A percentile compares a stretch with the other conserved stretches of the same genome.
Evolutionary conservation across 35 echinoderm and acorn worm species (phyloP).

Genomic region (Anneissia japonica): DNA sequence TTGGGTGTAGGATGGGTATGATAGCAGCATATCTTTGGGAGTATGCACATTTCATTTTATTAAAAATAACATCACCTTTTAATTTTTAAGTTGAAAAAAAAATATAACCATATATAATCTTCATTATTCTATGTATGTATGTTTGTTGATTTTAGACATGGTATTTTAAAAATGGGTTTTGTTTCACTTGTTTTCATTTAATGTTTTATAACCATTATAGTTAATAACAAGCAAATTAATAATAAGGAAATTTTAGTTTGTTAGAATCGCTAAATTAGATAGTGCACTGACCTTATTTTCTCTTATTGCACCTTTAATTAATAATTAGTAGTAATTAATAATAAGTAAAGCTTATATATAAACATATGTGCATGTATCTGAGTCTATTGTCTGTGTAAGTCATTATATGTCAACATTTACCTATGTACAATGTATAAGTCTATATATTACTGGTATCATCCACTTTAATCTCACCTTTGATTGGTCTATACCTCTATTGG

Average conservation of each 20-base stretch:
- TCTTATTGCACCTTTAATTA: neutral
- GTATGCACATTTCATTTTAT: neutral
- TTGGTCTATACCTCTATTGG: no score
- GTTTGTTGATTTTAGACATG: neutral
- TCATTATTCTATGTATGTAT: neutral
- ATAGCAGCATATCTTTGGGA: neutral
- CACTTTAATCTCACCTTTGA: no score
- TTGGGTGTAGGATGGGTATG: neutral
- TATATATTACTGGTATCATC: no score
- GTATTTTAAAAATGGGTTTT: neutral
- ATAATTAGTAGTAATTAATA: neutral
- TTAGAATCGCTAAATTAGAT: neutral
- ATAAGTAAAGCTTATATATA: neutral
- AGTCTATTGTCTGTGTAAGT: neutral
- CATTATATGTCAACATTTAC: neutral
- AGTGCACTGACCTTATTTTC: neutral
- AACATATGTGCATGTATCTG: neutral
- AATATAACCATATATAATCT: neutral
- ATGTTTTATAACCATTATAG: neutral
- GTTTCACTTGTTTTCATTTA: neutral
- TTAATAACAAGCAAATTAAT: neutral
- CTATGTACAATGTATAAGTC: neutral
- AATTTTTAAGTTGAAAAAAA: neutral
- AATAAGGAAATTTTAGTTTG: neutral
- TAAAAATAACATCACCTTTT: neutral